These are phyloP conservation scores for Rhizomys pruinosus DNA, from an alignment of 2,113 vertebrate genomes.

Conservation along the genomic window DNA sequence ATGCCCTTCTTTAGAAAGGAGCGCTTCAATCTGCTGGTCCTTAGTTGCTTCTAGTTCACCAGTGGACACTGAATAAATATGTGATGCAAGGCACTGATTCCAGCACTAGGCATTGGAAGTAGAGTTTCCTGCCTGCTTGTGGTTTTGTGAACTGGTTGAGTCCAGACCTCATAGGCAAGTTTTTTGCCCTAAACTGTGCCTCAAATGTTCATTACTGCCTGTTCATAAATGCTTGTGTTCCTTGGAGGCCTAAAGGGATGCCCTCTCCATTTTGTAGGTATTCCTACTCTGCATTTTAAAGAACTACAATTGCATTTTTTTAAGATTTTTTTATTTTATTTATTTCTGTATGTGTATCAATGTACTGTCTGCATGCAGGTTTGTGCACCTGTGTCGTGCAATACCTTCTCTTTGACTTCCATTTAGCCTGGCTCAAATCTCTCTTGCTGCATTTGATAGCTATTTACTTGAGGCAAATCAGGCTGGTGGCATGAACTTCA, in stretches of 20 bases:
- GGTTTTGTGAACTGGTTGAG: not conserved
- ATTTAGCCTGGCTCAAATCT: not conserved
- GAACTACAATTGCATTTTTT: not conserved
- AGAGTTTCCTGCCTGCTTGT: not conserved
- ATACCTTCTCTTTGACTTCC: slow-evolving; percentile 1
- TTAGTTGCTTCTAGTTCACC: not conserved
- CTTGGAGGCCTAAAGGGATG: not conserved
- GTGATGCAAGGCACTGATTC: not conserved
- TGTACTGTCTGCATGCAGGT: too few relatives aligned
- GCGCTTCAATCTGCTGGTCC: not conserved
- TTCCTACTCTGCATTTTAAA: not conserved
- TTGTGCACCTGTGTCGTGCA: too few relatives aligned
- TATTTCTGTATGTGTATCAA: too few relatives aligned
- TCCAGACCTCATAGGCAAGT: not conserved
- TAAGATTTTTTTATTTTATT: too few relatives aligned
- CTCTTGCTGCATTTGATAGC: not conserved
- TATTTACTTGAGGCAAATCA: not conserved
- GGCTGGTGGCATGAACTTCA: not conserved
- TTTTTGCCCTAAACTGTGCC: not conserved
- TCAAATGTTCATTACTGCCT: not conserved
- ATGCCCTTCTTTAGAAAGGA: not conserved
- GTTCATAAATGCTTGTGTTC: not conserved
- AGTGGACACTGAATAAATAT: not conserved
- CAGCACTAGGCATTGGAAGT: not conserved
- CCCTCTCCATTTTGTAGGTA: not conserved